Base-by-base conservation (phyloP, 1,140 invertebrate species). In the Drosophila mayri region DNA sequence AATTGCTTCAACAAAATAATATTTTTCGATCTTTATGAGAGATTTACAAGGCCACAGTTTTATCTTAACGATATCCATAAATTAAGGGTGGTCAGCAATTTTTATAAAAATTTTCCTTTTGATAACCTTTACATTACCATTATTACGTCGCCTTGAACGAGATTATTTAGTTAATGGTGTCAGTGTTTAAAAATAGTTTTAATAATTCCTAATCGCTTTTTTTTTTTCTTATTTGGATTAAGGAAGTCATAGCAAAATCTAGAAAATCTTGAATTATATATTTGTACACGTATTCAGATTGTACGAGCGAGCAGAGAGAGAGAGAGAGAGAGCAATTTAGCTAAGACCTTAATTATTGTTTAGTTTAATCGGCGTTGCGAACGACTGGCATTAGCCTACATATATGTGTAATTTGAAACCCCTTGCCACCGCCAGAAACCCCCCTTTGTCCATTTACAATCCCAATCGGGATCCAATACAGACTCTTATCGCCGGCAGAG, bases 401-500 rank as follows among this genome's bases (percentile, higher is more conserved):
- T 59, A 41, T 49, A 44, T 70, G 63, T 86, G 60, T 86, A 79
- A 75, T 87, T 87, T 44, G 25, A 59, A 73, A 52, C 59, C 49
- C 67, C 55, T 52, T 63, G 20, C 68, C 49, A 22, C 20, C 50
- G 25, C 25, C 25, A 25, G 25, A 25, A 25, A 25, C 25, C 25
- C 25, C 59, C 72, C 59, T 35, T 16, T 12, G 25, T 4, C 35
- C 55, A 12, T 37, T 71, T 71, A 71, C 46, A 76, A 76, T 46
- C 77, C 52, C 78, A 68, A 58, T 47, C 70, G 63, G 64, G 58
- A 63, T 71, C 54, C 58, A 63, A 62, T 66, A 75, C 64, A 76
- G 52, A 59, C 84, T 73, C 79, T 83, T 84, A 84, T 85, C 76
- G 64, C 18, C 79, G 47, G n/a, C 62, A 66, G 77, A 43, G 65